These are phyloP conservation scores for Chelonoidis abingdonii DNA, from an alignment of 2,113 vertebrate species.

Conservation along the genomic window DNA sequence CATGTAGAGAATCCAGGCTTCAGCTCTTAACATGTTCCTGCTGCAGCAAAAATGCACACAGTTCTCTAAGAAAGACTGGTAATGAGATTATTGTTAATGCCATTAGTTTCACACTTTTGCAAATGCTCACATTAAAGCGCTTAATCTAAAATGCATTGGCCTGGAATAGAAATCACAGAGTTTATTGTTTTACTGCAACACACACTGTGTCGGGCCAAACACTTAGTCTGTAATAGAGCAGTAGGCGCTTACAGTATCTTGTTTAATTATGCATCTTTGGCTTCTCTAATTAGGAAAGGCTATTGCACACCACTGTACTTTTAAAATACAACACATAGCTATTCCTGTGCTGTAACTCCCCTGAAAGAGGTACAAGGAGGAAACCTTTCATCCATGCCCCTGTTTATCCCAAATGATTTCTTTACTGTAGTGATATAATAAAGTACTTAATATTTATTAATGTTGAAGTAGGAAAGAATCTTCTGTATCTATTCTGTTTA, in stretches of 20 bases:
- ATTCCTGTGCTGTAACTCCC: background rate
- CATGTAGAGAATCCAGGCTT: background rate
- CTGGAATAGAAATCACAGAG: background rate
- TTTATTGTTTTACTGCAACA: background rate
- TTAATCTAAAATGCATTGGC: background rate
- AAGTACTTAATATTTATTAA: background rate
- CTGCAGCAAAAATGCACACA: background rate
- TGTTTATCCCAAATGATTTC: background rate
- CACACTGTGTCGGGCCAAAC: background rate
- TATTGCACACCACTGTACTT: background rate
- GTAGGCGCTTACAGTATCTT: fast-evolving
- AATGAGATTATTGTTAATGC: background rate
- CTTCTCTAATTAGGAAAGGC: background rate
- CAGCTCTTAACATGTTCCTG: background rate
- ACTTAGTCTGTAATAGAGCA: background rate
- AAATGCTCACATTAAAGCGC: background rate
- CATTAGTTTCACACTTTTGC: background rate
- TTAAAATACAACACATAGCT: background rate
- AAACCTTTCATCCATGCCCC: background rate
- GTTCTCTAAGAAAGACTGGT: background rate
- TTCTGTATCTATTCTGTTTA: background rate
- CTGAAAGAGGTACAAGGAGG: background rate
- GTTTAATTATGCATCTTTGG: background rate
- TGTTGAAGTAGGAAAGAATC: background rate
- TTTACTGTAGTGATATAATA: background rate